phyloP scores from a whole-genome alignment of 2,113 vertebrate genomes.

The Leptobrachium leishanense region DNA sequence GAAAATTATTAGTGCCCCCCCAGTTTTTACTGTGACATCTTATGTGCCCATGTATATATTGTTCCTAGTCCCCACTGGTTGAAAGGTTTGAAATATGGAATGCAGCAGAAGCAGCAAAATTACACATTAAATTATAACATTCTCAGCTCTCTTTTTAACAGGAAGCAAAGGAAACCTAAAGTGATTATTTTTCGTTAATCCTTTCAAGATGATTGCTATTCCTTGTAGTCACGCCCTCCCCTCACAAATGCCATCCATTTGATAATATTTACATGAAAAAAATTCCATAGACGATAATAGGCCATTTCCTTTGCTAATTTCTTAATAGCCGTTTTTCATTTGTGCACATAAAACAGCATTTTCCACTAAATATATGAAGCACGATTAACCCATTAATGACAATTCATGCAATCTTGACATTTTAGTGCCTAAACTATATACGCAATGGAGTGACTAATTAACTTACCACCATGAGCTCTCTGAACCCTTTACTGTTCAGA shows the following conservation, averaged over 20 bases:
- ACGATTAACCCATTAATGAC: constrained; percentile 28
- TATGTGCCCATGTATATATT: no score
- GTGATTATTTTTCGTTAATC: constrained; percentile 34
- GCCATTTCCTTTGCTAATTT: constrained; percentile 44
- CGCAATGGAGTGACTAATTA: background rate
- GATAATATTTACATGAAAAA: constrained; percentile 46
- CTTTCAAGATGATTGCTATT: constrained; percentile 41
- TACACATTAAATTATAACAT: background rate
- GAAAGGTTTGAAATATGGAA: no score
- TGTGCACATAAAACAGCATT: constrained; percentile 36
- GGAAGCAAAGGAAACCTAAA: background rate
- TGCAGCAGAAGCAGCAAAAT: no score
- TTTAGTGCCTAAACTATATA: background rate
- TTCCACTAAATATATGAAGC: constrained; percentile 29
- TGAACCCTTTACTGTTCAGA: no score
- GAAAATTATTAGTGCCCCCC: no score
- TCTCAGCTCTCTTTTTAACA: background rate
- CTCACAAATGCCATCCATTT: constrained; percentile 35
- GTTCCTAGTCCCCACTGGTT: no score
- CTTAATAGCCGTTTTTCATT: constrained; percentile 37
- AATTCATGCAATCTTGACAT: background rate
- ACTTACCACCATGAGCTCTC: no score
- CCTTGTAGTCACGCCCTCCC: background rate
- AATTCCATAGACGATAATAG: constrained; percentile 29
- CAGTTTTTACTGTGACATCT: no score